Evolutionary conservation across 2,113 vertebrate genomes (phyloP).

Genomic region (Anoplopoma fimbria): DNA sequence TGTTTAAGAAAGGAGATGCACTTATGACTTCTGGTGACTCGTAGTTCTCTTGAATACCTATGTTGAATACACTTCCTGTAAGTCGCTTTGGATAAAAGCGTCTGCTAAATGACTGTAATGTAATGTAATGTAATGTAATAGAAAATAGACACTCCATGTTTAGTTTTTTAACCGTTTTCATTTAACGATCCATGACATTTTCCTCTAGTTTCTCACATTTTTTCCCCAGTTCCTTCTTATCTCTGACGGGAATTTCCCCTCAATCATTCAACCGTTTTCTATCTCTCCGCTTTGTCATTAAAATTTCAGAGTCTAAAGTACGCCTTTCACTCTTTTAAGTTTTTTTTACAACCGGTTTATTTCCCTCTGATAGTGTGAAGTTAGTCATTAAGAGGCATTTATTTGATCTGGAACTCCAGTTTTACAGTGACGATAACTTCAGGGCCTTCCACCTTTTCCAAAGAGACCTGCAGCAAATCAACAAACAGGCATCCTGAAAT

Average conservation of each 20-base stretch:
- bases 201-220: neutral
- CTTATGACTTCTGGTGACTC: no score
- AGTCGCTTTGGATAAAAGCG: no score
- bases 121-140: no score
- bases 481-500: neutral
- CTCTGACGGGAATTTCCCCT: neutral
- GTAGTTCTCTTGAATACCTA: no score
- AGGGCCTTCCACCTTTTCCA: neutral
- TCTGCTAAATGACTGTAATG: no score
- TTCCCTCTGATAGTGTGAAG: neutral
- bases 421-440: neutral
- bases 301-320: constrained; percentile 9
- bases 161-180: neutral
- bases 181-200: neutral
- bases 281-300: neutral
- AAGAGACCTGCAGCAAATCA: neutral
- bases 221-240: neutral
- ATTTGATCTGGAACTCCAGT: neutral
- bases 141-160: neutral
- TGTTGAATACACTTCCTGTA: no score
- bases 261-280: neutral
- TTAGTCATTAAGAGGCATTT: neutral
- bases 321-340: neutral
- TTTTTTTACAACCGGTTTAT: no score
- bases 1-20: no score